Evolutionary conservation across 2,113 vertebrate species (phyloP).

Genomic region (Pterophyllum scalare): DNA sequence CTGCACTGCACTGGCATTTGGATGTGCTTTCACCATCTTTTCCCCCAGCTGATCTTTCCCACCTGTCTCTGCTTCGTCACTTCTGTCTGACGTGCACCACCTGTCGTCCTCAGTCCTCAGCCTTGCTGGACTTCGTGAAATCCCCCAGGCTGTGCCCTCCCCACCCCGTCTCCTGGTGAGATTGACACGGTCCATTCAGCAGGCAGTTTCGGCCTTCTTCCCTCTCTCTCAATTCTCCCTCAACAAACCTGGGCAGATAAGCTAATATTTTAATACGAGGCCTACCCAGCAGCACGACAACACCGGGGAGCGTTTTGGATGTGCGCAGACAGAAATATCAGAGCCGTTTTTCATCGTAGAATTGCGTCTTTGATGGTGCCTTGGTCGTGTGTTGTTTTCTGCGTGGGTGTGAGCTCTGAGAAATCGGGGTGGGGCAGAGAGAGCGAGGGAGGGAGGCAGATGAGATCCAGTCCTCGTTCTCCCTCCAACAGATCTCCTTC

Average conservation of each 20-base stretch:
- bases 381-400: not conserved
- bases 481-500: conserved; percentile 57
- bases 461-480: conserved; percentile 44
- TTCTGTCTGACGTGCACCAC: not conserved
- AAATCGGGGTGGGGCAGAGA: conserved; percentile 30
- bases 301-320: not conserved
- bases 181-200: conserved; percentile 27
- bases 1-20: not conserved
- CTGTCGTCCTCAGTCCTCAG: conserved; percentile 33
- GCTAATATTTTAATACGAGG: not conserved
- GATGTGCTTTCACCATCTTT: too few relatives aligned
- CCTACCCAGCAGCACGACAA: not conserved
- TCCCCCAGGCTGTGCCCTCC: not conserved
- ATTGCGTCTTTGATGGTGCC: not conserved
- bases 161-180: not conserved
- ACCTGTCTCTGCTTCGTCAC: not conserved
- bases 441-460: conserved; percentile 16
- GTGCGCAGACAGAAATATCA: not conserved
- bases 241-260: not conserved
- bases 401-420: conserved; percentile 22
- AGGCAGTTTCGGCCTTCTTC: not conserved
- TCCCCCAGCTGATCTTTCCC: not conserved
- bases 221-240: not conserved
- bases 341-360: not conserved
- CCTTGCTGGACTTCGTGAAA: not conserved